A percentile compares a stretch with the other conserved stretches of the same genome.
phyloP scores from a whole-genome alignment of 2,888 invertebrate genomes.

The Polyommatus iphigenia region DNA sequence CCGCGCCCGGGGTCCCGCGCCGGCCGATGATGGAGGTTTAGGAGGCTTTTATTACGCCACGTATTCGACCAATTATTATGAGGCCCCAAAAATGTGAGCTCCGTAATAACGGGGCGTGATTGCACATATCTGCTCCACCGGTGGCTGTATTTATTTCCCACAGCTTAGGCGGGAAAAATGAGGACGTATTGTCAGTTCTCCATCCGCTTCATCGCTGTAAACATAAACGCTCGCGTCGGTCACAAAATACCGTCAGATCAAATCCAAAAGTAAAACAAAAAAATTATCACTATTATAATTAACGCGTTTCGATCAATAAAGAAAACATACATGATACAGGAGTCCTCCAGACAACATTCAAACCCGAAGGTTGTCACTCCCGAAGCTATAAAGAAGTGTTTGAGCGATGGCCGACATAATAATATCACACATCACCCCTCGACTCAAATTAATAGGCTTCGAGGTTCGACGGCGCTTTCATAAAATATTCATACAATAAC shows the following conservation, averaged over 20 bases:
- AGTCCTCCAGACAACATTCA: no score
- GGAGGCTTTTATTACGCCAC: neutral
- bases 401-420: neutral
- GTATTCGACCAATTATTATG: slow-evolving; percentile 3
- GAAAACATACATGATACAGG: no score
- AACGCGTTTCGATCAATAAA: no score
- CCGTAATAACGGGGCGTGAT: neutral
- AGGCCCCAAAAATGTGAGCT: neutral
- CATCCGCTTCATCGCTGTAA: no score
- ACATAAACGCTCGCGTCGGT: no score
- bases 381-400: neutral
- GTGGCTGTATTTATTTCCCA: neutral
- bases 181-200: neutral
- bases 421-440: neutral
- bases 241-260: no score
- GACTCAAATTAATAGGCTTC: neutral
- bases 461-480: neutral
- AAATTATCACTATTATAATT: neutral
- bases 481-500: neutral
- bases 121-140: slow-evolving; percentile 6
- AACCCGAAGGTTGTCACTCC: no score
- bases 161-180: neutral
- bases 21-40: neutral
- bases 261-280: no score
- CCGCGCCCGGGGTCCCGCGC: neutral